Evolutionary conservation across 2,113 vertebrate species (phyloP).

Genomic region (Galeopterus variegatus): DNA sequence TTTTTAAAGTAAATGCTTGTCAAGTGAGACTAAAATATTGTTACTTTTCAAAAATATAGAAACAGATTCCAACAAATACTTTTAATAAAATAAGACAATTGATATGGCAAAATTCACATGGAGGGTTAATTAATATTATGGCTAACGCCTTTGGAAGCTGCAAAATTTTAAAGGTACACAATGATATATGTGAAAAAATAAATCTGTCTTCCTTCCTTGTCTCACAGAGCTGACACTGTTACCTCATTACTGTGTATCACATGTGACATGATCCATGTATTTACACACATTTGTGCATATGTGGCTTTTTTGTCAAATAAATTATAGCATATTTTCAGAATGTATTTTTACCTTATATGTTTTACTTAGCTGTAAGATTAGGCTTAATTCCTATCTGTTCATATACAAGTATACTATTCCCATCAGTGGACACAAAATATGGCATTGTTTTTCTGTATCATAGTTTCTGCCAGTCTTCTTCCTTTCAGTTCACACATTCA

Average conservation of each 20-base stretch:
- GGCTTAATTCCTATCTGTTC: not conserved
- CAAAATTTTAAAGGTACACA: not conserved
- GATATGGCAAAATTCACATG: no score
- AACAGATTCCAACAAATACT: no score
- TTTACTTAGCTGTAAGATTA: not conserved
- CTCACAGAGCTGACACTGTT: not conserved
- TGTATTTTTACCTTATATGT: not conserved
- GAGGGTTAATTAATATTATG: not conserved
- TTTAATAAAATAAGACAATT: no score
- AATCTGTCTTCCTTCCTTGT: not conserved
- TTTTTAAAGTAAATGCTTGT: no score
- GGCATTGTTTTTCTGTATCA: not conserved
- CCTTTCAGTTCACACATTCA: not conserved
- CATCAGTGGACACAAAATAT: not conserved
- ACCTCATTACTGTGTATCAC: not conserved
- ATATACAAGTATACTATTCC: not conserved
- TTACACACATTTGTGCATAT: not conserved
- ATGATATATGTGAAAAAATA: not conserved
- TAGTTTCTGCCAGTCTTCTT: not conserved
- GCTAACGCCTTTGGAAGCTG: not conserved
- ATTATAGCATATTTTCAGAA: not conserved
- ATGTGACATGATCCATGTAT: not conserved
- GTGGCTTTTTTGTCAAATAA: not conserved
- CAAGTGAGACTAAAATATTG: no score
- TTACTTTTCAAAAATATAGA: no score